These are phyloP conservation scores for Drosophila oshimai DNA, from an alignment of 1,140 invertebrate species.

Conservation along the genomic window DNA sequence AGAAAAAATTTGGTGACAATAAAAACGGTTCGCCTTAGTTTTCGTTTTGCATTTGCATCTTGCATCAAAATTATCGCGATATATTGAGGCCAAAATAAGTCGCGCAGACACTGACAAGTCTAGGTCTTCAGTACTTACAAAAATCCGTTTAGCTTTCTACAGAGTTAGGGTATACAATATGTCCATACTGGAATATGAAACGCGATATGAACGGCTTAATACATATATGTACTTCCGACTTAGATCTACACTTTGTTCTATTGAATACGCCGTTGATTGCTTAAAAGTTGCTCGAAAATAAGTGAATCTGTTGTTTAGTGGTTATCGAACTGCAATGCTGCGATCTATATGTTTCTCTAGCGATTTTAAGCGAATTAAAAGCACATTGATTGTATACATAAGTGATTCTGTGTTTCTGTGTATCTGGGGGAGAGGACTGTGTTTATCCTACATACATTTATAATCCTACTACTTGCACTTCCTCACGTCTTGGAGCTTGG, in stretches of 20 bases:
- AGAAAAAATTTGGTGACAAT: constrained; percentile 80
- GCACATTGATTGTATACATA: constrained; percentile 54
- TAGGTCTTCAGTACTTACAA: constrained; percentile 30
- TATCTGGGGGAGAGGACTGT: constrained; percentile 1
- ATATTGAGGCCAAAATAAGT: constrained; percentile 20
- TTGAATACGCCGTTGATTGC: constrained; percentile 63
- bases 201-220: constrained; percentile 60
- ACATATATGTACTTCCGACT: constrained; percentile 1
- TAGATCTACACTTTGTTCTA: constrained; percentile 26
- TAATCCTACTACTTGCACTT: constrained; percentile 16
- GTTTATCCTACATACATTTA: constrained; percentile 14
- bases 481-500: neutral
- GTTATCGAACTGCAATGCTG: constrained; percentile 51
- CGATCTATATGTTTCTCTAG: constrained; percentile 44
- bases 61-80: constrained; percentile 18
- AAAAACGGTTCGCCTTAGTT: constrained; percentile 57
- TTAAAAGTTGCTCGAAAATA: constrained; percentile 79
- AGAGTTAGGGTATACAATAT: constrained; percentile 49
- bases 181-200: constrained; percentile 52
- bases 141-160: constrained; percentile 53
- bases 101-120: constrained; percentile 1
- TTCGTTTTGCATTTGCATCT: neutral
- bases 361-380: constrained; percentile 66
- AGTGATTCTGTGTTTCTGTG: constrained; percentile 9
- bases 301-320: constrained; percentile 48